Percentiles rank a stretch among this genome's conserved stretches.
These are phyloP conservation scores for Cancer borealis DNA, from an alignment of 2,888 invertebrate genomes.

Conservation along the genomic window DNA sequence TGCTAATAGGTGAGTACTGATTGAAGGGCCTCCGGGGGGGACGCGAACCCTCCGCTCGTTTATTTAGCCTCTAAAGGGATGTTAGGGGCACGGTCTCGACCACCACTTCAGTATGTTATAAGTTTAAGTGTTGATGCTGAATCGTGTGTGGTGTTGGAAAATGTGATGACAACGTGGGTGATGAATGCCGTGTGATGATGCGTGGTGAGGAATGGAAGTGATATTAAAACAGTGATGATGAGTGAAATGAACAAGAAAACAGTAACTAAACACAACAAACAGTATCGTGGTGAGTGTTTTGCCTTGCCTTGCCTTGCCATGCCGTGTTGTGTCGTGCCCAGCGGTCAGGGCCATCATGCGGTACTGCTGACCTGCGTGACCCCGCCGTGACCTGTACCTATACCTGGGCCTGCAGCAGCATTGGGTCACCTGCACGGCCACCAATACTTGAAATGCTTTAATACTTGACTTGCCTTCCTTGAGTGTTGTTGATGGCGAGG, in stretches of 20 bases:
- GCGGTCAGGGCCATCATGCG: conserved; percentile 24
- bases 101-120: neutral
- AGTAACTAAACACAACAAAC: neutral
- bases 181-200: no score
- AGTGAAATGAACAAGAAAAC: neutral
- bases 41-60: neutral
- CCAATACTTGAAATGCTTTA: neutral
- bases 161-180: neutral
- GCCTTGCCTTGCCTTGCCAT: neutral
- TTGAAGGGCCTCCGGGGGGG: neutral
- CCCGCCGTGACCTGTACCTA: conserved; percentile 11
- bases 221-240: neutral
- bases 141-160: neutral
- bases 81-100: neutral
- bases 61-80: neutral
- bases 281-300: neutral
- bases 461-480: neutral
- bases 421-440: neutral
- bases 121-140: neutral
- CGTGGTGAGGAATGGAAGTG: neutral
- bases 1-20: conserved; percentile 57
- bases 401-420: neutral
- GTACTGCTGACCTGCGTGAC: neutral
- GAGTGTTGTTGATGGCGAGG: neutral
- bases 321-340: neutral